Conservation (phyloP, 2,888 invertebrate species). For the Molorchus minor region DNA sequence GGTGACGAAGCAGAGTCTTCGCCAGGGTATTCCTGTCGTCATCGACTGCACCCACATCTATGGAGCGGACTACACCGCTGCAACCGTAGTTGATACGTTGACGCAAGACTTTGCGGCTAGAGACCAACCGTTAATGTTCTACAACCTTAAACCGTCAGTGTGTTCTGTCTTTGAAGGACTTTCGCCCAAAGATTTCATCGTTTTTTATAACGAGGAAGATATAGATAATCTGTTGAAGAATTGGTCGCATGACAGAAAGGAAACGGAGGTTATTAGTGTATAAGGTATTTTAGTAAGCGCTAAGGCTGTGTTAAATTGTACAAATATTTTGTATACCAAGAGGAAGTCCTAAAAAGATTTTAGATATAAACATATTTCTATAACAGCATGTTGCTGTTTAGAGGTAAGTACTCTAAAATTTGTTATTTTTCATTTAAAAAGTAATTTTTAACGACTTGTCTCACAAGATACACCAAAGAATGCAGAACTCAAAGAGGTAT, state of each 20-base stretch:
- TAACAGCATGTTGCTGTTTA: no score
- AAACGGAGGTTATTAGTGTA: slow-evolving; percentile 24
- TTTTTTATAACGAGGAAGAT: slow-evolving; percentile 79
- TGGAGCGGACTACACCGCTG: slow-evolving; percentile 88
- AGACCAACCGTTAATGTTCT: slow-evolving; percentile 80
- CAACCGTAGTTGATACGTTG: slow-evolving; percentile 78
- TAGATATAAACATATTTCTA: no score
- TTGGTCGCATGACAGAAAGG: slow-evolving; percentile 22
- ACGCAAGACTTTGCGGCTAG: slow-evolving; percentile 78
- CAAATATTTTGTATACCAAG: no score
- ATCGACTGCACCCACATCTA: slow-evolving; percentile 89
- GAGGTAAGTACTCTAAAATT: no score
- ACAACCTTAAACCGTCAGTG: slow-evolving; percentile 86
- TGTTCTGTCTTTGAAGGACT: slow-evolving; percentile 83
- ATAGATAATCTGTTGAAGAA: slow-evolving; percentile 72
- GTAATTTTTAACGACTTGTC: no score
- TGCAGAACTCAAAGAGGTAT: no score
- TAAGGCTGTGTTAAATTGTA: no score
- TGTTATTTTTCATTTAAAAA: no score
- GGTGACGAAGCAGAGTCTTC: slow-evolving; percentile 81
- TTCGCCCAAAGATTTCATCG: slow-evolving; percentile 77
- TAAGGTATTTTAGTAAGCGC: no score
- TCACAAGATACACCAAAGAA: no score
- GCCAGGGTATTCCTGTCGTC: slow-evolving; percentile 78
- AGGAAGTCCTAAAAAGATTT: no score